Evolutionary conservation across 2,113 vertebrate species (phyloP), one percentile per base, ranked within the genome.

Genomic region (Fulmarus glacialis): DNA sequence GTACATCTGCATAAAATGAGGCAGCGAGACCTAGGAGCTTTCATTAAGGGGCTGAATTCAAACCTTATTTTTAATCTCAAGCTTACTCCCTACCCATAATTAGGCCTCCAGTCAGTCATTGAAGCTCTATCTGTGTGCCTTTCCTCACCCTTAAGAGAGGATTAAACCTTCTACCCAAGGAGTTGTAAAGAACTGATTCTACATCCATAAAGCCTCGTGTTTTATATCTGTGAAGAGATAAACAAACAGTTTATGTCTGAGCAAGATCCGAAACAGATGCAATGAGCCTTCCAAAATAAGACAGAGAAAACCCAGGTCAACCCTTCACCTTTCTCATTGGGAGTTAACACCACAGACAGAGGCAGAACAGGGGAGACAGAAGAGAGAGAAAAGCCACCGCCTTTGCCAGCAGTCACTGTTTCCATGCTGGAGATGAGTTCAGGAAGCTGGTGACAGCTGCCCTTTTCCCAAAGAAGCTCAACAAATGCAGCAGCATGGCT

Each of bases 21-120:
- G 93, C 78, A 94, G 66, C 0, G 16, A 77, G 84, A 93, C 80
- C 91, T 90, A 88, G 74, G 34, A 82, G 45, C 3, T 0, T 93
- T 94, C 93, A 95, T 93, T 92, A 97, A 89, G 60, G 53, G 66
- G 23, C 38, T 91, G 74, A 94, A 96, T 93, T 96, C 74, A 86
- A 85, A 66, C 23, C 43, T 95, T 85, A 83, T 91, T 97, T 97
- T 94, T 93, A 93, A 96, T 91, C 78, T 87, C 58, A 78, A 21
- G 23, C 29, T 87, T 90, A 91, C 50, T 93, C 48, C 47, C 47
- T 82, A 82, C 32, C 53, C 66, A 59, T 95, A 95, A 91, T 94
- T 94, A 94, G 53, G 81, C 84, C 89, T 84, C 93, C 48, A 95
- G 87, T 95, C 87, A 96, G 83, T 53, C 83, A 38, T 17, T 93